A percentile compares a stretch with the other conserved stretches of the same genome.
Evolutionary conservation across 2,113 vertebrate species (phyloP).

Genomic region (Oreocharis arfaki): DNA sequence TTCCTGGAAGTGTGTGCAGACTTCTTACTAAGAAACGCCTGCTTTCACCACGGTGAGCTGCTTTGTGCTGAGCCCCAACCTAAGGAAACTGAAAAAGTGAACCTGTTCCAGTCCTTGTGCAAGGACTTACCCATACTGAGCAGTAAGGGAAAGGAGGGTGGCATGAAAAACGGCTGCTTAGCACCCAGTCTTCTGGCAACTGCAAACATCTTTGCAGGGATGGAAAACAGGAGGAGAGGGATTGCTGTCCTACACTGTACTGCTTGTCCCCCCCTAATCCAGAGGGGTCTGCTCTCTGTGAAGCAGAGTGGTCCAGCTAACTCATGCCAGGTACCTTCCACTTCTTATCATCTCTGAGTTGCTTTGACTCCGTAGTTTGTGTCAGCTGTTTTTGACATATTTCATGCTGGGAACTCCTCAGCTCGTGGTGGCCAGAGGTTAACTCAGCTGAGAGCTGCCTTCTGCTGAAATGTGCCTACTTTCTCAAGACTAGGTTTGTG

Average conservation of each 20-base stretch:
- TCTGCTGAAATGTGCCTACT: conserved; percentile 31
- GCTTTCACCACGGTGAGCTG: background rate
- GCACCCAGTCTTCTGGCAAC: background rate
- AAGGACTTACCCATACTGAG: background rate
- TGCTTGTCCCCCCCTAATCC: background rate
- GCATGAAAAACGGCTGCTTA: background rate
- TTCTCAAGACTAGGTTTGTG: conserved; percentile 37
- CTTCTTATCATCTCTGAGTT: background rate
- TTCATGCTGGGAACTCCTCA: conserved; percentile 22
- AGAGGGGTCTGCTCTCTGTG: background rate
- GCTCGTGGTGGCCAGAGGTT: conserved; percentile 36
- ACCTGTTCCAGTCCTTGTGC: background rate
- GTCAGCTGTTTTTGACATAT: background rate
- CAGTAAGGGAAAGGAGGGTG: background rate
- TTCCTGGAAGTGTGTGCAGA: background rate
- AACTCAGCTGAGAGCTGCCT: conserved; percentile 27
- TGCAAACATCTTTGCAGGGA: background rate
- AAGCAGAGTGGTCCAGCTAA: background rate
- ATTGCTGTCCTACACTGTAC: background rate
- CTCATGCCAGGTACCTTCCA: background rate
- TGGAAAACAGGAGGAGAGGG: background rate
- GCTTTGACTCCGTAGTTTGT: background rate
- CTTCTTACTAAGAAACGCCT: accelerated
- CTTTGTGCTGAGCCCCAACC: background rate
- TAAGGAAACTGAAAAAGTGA: background rate